Evolutionary conservation across 2,113 vertebrate genomes (phyloP).

Genomic region (Clarias magur): DNA sequence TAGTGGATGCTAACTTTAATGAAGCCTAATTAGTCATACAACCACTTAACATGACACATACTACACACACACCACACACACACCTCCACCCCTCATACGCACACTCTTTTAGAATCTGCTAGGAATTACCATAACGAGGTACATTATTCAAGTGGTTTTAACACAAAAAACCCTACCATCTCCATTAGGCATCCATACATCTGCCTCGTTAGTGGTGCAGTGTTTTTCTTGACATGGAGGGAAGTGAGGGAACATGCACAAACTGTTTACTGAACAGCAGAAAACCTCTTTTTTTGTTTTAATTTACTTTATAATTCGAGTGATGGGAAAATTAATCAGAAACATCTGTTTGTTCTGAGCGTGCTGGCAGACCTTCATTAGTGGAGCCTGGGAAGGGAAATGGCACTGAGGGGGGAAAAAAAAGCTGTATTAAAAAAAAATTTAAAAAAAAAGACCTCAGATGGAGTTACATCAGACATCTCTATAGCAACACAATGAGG

Average conservation of each 20-base stretch:
- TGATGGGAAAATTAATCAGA: conserved; percentile 73
- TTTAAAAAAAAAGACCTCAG: conserved; percentile 19
- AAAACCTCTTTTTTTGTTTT: conserved; percentile 55
- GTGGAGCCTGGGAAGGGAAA: conserved; percentile 65
- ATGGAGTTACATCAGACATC: conserved; percentile 48
- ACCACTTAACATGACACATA: background rate
- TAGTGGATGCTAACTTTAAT: conserved; percentile 38
- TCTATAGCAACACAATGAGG: conserved; percentile 42
- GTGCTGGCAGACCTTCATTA: conserved; percentile 76
- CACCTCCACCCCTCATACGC: background rate
- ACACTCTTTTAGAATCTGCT: conserved; percentile 5
- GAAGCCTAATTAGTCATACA: conserved; percentile 40
- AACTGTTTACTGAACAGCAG: conserved; percentile 59
- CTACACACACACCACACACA: conserved; percentile 16
- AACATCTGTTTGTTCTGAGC: conserved; percentile 76
- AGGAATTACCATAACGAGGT: conserved; percentile 36
- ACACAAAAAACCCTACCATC: conserved; percentile 26
- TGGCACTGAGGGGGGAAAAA: conserved; percentile 14
- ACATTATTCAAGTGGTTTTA: conserved; percentile 44
- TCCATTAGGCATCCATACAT: conserved; percentile 55
- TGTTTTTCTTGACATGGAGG: conserved; percentile 38
- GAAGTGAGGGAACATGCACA: conserved; percentile 43
- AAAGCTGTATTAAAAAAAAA: background rate
- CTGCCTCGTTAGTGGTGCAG: conserved; percentile 59
- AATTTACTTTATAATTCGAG: conserved; percentile 76